phyloP scores from a whole-genome alignment of 1,140 invertebrate species.

The Brachionus calyciflorus region DNA sequence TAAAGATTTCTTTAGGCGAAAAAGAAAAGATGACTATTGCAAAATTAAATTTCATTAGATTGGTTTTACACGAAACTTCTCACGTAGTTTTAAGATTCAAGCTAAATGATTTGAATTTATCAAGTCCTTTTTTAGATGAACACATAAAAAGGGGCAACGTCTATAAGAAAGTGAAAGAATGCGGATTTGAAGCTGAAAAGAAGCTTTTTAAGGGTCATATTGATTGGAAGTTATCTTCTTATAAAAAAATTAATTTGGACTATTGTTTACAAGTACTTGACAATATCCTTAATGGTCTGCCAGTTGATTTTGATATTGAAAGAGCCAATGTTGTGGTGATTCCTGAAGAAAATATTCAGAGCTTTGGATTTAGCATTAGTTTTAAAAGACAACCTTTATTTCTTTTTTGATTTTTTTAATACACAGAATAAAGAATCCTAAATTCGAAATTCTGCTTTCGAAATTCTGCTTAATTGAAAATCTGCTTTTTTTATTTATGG shows the following conservation, averaged over 20 bases:
- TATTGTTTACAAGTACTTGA: not conserved
- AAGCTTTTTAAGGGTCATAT: not conserved
- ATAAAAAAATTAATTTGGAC: not conserved
- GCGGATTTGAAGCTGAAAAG: constrained; percentile 13
- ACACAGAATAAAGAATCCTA: no score
- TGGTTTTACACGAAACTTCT: not conserved
- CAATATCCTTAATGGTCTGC: not conserved
- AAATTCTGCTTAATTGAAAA: no score
- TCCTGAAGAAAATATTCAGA: not conserved
- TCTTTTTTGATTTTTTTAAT: no score
- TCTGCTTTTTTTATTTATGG: no score
- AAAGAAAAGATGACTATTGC: not conserved
- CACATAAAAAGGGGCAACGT: constrained; percentile 2
- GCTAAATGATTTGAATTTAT: not conserved
- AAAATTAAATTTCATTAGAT: constrained; percentile 19
- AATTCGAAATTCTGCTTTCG: no score
- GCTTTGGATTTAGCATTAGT: not conserved
- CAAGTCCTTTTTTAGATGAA: not conserved
- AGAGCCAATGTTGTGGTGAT: not conserved
- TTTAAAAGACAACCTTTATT: no score
- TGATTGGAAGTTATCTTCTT: not conserved
- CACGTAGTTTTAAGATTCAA: constrained; percentile 2
- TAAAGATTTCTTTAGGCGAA: not conserved
- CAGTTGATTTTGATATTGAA: not conserved
- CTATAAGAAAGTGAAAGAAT: not conserved